Conservation (phyloP, 2,888 invertebrate genomes). For the Sarcophaga subvicina region DNA sequence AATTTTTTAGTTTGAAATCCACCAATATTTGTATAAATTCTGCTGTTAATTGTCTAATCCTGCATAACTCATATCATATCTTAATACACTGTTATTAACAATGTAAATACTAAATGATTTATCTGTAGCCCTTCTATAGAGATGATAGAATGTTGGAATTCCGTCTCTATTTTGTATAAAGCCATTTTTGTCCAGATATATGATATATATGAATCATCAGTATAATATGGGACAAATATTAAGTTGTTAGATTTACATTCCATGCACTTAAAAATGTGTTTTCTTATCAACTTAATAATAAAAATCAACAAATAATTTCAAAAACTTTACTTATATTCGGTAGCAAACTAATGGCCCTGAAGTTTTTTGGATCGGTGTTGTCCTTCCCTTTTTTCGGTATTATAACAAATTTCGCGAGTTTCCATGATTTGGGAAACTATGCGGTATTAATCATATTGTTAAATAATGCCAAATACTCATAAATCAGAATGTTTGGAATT, state of each 20-base stretch:
- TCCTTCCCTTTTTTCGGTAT: constrained; percentile 2
- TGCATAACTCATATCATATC: too few species aligned
- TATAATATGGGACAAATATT: not conserved
- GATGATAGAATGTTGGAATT: not conserved
- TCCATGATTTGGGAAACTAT: constrained; percentile 2
- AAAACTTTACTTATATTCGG: too few species aligned
- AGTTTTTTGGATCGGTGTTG: too few species aligned
- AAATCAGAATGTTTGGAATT: constrained; percentile 4
- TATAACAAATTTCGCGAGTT: not conserved
- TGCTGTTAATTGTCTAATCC: too few species aligned
- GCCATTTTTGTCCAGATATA: not conserved
- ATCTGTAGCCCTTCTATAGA: too few species aligned
- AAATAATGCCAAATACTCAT: not conserved
- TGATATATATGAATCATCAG: not conserved
- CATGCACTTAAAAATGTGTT: not conserved
- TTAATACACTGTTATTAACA: too few species aligned
- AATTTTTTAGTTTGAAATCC: too few species aligned
- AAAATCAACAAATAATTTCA: not conserved
- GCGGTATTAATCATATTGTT: constrained; percentile 7
- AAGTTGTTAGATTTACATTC: not conserved
- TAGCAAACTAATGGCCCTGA: not conserved
- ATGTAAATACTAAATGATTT: too few species aligned
- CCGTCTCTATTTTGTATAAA: not conserved
- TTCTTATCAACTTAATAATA: too few species aligned
- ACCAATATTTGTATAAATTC: too few species aligned